Conservation (phyloP, 2,797 vertebrate genomes). For the Cynodonichthys magdalenae region DNA sequence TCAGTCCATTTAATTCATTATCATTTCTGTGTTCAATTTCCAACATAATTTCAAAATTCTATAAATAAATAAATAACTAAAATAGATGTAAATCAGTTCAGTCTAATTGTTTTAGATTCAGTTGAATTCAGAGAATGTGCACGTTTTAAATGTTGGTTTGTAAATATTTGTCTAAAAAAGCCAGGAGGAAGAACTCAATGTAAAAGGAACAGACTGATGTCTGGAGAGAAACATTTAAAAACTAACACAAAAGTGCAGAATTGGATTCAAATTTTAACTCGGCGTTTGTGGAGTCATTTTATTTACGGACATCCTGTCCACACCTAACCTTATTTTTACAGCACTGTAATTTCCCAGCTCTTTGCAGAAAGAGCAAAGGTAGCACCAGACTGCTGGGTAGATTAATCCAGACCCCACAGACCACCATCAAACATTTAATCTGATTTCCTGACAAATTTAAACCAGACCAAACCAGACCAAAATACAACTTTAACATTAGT, state of each 20-base stretch:
- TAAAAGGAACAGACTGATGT: background rate
- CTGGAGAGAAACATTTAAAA: background rate
- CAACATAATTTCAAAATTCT: too few species aligned
- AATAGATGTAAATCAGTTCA: too few species aligned
- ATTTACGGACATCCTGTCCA: too few species aligned
- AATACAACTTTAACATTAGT: background rate
- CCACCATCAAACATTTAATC: background rate
- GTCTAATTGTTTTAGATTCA: too few species aligned
- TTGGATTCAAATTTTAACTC: background rate
- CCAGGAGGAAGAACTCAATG: too few species aligned
- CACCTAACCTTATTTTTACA: background rate
- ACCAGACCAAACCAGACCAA: background rate
- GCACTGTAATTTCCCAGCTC: constrained; percentile 9
- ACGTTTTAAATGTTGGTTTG: too few species aligned
- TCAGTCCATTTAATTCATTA: too few species aligned
- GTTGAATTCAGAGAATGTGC: too few species aligned
- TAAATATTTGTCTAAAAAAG: too few species aligned
- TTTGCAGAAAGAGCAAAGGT: constrained; percentile 26
- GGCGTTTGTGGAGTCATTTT: background rate
- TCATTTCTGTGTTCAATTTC: too few species aligned
- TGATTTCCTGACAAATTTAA: background rate
- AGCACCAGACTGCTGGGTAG: constrained; percentile 25
- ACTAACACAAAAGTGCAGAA: background rate
- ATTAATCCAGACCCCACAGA: background rate
- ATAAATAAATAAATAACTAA: too few species aligned